These are phyloP conservation scores for Clunio marinus DNA, from an alignment of 2,888 invertebrate species.

Conservation along the genomic window DNA sequence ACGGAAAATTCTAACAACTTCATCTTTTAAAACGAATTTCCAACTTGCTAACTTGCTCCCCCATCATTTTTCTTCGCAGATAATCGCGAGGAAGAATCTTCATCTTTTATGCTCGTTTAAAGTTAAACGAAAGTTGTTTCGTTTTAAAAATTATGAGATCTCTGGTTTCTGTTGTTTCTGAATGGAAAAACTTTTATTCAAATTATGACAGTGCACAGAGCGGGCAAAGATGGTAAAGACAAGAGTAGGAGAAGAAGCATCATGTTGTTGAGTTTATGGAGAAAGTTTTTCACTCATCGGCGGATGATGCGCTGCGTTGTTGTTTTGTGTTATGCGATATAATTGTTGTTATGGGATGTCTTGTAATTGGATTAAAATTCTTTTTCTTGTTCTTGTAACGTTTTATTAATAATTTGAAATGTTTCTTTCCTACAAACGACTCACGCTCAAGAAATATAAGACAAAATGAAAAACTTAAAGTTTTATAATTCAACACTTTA, in stretches of 20 bases:
- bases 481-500: too few species aligned
- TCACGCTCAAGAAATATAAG: too few species aligned
- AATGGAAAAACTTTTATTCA: neutral
- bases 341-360: neutral
- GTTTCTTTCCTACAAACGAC: neutral
- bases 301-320: slow-evolving; percentile 10
- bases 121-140: slow-evolving; percentile 21
- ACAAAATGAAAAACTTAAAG: too few species aligned
- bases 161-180: slow-evolving; percentile 30
- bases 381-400: neutral
- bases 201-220: slow-evolving; percentile 34
- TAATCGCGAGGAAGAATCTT: neutral
- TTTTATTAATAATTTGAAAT: neutral
- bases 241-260: neutral
- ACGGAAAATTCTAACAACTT: slow-evolving; percentile 26
- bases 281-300: slow-evolving; percentile 1
- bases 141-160: slow-evolving; percentile 36
- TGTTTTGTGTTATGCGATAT: slow-evolving; percentile 1
- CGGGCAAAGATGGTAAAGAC: neutral
- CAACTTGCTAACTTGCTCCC: slow-evolving; percentile 3
- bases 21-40: slow-evolving; percentile 2
- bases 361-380: neutral
- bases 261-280: slow-evolving; percentile 19
- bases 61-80: neutral
- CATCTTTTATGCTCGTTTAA: slow-evolving; percentile 16